Evolutionary conservation across 2,888 invertebrate species (phyloP).

Genomic region (Myopa testacea): DNA sequence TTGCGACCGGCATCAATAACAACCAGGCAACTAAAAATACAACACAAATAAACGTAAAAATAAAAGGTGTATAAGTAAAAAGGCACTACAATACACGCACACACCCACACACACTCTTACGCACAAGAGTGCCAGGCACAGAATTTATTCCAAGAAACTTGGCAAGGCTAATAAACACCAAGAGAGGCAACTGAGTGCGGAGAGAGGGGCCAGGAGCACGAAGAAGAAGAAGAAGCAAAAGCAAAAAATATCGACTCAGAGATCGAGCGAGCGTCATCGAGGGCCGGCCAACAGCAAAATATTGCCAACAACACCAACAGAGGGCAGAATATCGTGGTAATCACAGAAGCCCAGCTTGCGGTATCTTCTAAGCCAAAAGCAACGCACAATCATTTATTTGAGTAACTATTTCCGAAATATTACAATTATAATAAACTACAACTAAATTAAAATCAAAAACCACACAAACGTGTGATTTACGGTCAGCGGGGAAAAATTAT

Average conservation of each 20-base stretch:
- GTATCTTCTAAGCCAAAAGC: too few species aligned
- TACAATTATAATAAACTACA: too few species aligned
- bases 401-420: too few species aligned
- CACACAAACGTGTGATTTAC: too few species aligned
- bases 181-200: neutral
- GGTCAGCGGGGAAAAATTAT: too few species aligned
- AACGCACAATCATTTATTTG: too few species aligned
- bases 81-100: neutral
- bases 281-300: neutral
- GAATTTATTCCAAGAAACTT: neutral
- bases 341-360: neutral
- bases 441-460: too few species aligned
- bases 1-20: conserved; percentile 9
- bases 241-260: neutral
- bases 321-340: neutral
- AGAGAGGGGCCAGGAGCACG: neutral
- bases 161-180: neutral
- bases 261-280: conserved; percentile 6
- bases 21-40: conserved; percentile 3
- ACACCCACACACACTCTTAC: neutral
- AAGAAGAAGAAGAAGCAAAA: neutral
- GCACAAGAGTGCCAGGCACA: neutral
- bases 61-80: neutral
- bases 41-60: neutral
- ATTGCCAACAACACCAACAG: neutral